These are phyloP conservation scores for Villa cingulata DNA, from an alignment of 2,888 invertebrate genomes.

Conservation along the genomic window DNA sequence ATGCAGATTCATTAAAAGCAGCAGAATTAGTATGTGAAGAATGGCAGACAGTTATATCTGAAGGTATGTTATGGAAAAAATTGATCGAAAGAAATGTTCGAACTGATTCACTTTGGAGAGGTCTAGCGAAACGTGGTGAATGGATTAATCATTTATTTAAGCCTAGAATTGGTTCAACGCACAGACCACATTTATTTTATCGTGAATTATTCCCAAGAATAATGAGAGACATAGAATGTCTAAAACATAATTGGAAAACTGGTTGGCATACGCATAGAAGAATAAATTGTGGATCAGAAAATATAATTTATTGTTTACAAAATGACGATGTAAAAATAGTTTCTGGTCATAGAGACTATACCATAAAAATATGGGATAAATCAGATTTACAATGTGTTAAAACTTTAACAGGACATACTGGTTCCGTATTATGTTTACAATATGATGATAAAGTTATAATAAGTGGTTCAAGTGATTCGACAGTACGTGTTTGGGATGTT, in stretches of 20 bases:
- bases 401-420: no score
- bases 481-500: no score
- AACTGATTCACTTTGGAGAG: conserved; percentile 92
- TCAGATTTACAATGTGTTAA: no score
- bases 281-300: no score
- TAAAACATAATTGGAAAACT: conserved; percentile 96
- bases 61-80: no score
- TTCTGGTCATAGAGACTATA: no score
- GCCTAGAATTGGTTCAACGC: conserved; percentile 82
- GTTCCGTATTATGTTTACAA: conserved; percentile 94
- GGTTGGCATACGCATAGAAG: conserved; percentile 88
- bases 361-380: no score
- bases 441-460: conserved; percentile 98
- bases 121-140: conserved; percentile 86
- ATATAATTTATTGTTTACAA: conserved; percentile 98
- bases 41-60: no score
- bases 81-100: conserved; percentile 93
- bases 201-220: conserved; percentile 92
- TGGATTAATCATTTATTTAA: conserved; percentile 97
- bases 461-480: no score
- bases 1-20: no score
- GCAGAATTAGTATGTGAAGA: no score
- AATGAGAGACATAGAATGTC: conserved; percentile 69
- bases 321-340: no score
- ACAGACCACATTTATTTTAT: conserved; percentile 91